Base-by-base conservation (phyloP, 2,797 vertebrate genomes). In the Siniperca obscura region DNA sequence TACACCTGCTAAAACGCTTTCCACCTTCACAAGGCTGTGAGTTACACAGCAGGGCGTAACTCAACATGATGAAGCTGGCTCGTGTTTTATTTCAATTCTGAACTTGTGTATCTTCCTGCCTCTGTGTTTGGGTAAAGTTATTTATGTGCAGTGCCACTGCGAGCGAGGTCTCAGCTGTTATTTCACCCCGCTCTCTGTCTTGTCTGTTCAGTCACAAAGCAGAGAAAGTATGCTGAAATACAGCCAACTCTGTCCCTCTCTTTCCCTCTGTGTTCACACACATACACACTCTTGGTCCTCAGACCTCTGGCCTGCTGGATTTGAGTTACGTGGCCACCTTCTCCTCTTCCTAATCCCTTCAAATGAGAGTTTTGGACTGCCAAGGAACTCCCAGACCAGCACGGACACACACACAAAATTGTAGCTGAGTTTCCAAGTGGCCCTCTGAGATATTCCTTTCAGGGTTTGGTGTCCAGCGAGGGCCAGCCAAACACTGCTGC, bases 281-380 rank as follows among this genome's bases (percentile, higher is more conserved):
- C 61, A 81, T 70, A 50, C 73, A 38, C 60, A 46, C 22, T 36
- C 76, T n/a, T 1, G 40, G 53, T 81, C 59, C 48, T 50, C 70
- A 73, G 81, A 79, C 85, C 86, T 90, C 84, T 89, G 81, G 68
- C 80, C 75, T 42, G 76, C 17, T 72, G 84, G 92, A 91, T 92
- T 92, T 89, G 82, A 87, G 84, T 91, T 91, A 91, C 85, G 71
- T 86, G 89, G 90, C 74, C 60, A 76, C 82, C 83, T 92, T 93
- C 92, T 93, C 92, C 79, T 91, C 85, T 93, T 91, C 87, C 92
- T 95, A 95, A 94, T 94, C 94, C 92, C 76, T 82, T 90, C 77
- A 90, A 94, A 94, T 93, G 89, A 93, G 91, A 92, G 86, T 86
- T 87, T 52, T 74, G 86, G 78, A 59, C 88, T 90, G 88, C 90